Evolutionary conservation across 2,888 invertebrate species (phyloP).

Genomic region (Drosophila acutilabella): DNA sequence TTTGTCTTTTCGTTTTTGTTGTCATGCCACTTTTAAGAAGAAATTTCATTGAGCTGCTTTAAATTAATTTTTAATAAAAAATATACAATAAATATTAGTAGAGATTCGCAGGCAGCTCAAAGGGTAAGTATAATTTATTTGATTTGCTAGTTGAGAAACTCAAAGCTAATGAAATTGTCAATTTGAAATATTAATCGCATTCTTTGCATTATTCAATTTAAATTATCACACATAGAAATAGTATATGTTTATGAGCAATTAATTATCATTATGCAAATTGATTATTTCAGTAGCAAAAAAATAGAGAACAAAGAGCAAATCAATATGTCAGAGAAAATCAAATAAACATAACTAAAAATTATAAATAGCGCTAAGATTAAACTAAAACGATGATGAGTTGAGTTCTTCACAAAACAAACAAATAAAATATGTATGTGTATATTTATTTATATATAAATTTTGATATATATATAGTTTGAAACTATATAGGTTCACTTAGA

Average conservation of each 20-base stretch:
- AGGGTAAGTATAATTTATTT: conserved; percentile 44
- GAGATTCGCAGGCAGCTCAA: conserved; percentile 61
- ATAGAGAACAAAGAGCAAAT: conserved; percentile 7
- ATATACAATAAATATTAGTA: conserved; percentile 77
- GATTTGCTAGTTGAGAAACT: conserved; percentile 26
- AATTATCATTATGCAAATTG: conserved; percentile 5
- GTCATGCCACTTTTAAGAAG: conserved; percentile 38
- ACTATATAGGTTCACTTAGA: conserved; percentile 51
- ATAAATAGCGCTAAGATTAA: conserved; percentile 65
- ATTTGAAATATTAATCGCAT: not conserved
- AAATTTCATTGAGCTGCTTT: conserved; percentile 66
- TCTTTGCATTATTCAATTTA: not conserved
- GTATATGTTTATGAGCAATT: conserved; percentile 1
- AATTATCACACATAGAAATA: not conserved
- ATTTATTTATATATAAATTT: conserved; percentile 8
- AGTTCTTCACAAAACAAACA: conserved; percentile 32
- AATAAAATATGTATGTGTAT: conserved; percentile 19
- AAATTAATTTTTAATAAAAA: conserved; percentile 45
- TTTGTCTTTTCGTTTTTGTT: conserved; percentile 19
- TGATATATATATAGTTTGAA: conserved; percentile 29
- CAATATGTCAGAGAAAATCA: conserved; percentile 19
- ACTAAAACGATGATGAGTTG: conserved; percentile 51
- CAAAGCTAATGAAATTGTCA: not conserved
- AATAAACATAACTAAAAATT: conserved; percentile 60
- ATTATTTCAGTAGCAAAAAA: conserved; percentile 5